phyloP scores from a whole-genome alignment of 2,113 vertebrate genomes.

The Tretioscincus oriximinensis region DNA sequence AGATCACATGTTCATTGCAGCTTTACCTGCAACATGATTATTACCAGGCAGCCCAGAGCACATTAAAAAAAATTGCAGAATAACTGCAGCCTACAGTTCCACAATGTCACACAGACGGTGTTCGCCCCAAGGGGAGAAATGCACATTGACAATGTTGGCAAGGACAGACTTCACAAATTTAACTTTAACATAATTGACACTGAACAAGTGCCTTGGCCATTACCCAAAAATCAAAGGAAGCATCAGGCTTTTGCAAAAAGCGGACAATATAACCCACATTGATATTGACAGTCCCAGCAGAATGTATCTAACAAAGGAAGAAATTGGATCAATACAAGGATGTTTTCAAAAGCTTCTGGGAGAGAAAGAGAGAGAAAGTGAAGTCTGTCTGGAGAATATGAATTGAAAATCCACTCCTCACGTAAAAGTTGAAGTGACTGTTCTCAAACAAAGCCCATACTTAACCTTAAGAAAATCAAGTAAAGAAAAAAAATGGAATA shows the following conservation, averaged over 20 bases:
- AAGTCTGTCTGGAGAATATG: constrained; percentile 29
- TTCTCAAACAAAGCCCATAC: background rate
- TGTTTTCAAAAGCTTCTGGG: constrained; percentile 13
- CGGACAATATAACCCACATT: background rate
- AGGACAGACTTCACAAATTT: constrained; percentile 12
- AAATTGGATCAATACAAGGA: background rate
- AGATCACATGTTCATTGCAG: background rate
- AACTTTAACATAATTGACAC: constrained; percentile 5
- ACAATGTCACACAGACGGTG: background rate
- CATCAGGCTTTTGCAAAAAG: background rate
- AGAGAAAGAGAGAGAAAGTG: background rate
- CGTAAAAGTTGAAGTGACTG: accelerated
- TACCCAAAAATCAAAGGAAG: constrained; percentile 15
- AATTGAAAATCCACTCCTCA: constrained; percentile 22
- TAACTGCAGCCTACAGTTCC: background rate
- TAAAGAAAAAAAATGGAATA: constrained; percentile 18
- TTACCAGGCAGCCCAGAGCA: background rate
- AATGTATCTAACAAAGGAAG: constrained; percentile 16
- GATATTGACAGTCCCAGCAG: background rate
- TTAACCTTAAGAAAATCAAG: constrained; percentile 11
- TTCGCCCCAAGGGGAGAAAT: background rate
- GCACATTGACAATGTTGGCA: background rate
- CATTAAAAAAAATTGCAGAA: background rate
- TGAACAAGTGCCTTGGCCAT: background rate
- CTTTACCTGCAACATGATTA: background rate